Base-by-base conservation (phyloP, 2,113 vertebrate species). In the Dromas ardeola region DNA sequence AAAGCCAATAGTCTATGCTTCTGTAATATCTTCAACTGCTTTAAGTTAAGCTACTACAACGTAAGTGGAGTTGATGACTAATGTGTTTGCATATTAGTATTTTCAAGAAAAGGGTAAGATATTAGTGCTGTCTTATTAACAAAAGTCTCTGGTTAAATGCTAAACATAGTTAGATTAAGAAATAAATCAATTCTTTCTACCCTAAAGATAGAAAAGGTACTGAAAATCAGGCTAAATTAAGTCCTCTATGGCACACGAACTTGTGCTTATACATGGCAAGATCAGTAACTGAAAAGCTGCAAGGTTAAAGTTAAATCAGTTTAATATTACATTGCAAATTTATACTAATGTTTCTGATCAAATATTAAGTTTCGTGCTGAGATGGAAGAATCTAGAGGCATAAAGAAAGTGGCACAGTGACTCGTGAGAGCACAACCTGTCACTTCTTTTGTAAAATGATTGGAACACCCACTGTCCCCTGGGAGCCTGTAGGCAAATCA, bases 401-500 rank as follows among this genome's bases (percentile, higher is more conserved):
- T 66, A 89, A 91, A 83, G 52, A 96, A 90, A 95, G 95, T 67
- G 45, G 36, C 56, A 91, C 32, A 72, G 38, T 74, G 56, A 78
- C 50, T 79, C 6, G 15, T 79, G 81, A 89, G 38, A 97, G 52
- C 53, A 85, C 77, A 96, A 59, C 50, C 53, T 97, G 94, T 95
- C 93, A 96, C 42, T 94, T 78, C 23, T 89, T 74, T 96, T 91
- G 66, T 76, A 72, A 93, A 86, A 94, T 58, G 58, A 82, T 19
- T 90, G 74, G 74, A 95, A 97, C 53, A 87, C 72, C 79, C 80
- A 96, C 45, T 93, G 91, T 96, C 61, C 72, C 62, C 47, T 45
- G 88, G 82, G 81, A 94, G 56, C 66, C 94, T 88, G 61, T 74
- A 96, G 95, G 95, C 81, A 98, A 97, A 96, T 81, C 80, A 91